Base-by-base conservation (phyloP, 2,888 invertebrate genomes). In the Microchrysa polita region DNA sequence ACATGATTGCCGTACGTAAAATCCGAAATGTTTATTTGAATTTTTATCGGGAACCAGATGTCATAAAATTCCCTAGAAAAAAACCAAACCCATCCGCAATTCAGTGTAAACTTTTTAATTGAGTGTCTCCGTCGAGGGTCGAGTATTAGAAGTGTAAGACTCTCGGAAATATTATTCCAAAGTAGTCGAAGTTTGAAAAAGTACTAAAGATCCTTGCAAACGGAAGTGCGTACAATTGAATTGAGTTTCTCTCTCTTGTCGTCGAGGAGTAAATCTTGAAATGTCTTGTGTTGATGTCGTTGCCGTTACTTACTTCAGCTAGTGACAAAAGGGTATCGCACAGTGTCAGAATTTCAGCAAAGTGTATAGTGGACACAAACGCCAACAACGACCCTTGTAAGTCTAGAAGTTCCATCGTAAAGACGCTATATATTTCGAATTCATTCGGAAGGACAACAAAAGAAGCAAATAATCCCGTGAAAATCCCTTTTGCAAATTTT, bases 31-130 rank as follows among this genome's bases (percentile, higher is more conserved):
- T 40, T 16, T 60, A 23, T 14, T 63, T 63, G 27, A 23, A 23
- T 14, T 63, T 59, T 63, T 42, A 63, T 63, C 42, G 42, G 7
- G 59, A 59, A 59, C n/a, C 59, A 63, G 61, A 63, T 63, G 61
- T 40, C 61, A 40, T 63, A 63, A 63, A 63, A 63, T 55, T 22
- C 61, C 40, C 61, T 23, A 63, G 27, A 34, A 63, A 63, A 63
- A n/a, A n/a, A n/a, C n/a, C n/a, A n/a, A n/a, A 63, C 42, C 61
- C 61, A 40, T 63, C 42, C 61, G 61, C 61, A 63, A 42, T 63
- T 63, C 42, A 16, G 40, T 63, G n/a, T 18, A 63, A 63, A 63
- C 61, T 63, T 63, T 63, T 63, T 63, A 42, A 63, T 63, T 63
- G 61, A 63, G 61, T 63, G 61, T 40, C 61, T 40, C 40, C 5